These are phyloP conservation scores for Channa argus DNA, from an alignment of 2,113 vertebrate species.

Conservation along the genomic window DNA sequence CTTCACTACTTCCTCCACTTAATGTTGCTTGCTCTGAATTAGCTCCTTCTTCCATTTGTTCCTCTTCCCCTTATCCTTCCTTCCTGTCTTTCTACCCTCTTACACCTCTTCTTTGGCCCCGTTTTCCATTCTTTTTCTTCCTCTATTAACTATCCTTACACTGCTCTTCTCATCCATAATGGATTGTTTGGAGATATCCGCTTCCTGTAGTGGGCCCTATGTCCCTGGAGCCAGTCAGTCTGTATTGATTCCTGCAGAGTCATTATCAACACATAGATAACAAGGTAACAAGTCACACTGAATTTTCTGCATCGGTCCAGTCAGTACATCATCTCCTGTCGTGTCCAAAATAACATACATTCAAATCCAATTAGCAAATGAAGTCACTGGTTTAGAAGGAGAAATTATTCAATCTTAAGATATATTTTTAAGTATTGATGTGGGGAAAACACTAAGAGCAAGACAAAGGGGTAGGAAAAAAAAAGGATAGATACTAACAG, in stretches of 20 bases:
- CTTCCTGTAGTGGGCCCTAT: conserved; percentile 82
- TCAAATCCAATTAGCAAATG: conserved; percentile 28
- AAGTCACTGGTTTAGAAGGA: conserved; percentile 1
- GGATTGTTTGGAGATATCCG: conserved; percentile 86
- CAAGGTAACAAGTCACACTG: conserved; percentile 77
- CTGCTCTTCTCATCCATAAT: conserved; percentile 88
- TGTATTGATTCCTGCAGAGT: conserved; percentile 87
- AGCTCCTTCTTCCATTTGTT: conserved; percentile 9
- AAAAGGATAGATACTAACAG: not conserved
- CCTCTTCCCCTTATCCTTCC: not conserved
- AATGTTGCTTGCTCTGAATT: not conserved
- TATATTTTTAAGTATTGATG: not conserved
- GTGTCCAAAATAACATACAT: conserved; percentile 5
- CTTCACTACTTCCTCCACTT: conserved; percentile 20
- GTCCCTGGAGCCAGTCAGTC: conserved; percentile 82
- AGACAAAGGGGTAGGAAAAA: not conserved
- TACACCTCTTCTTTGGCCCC: not conserved
- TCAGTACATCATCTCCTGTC: conserved; percentile 28
- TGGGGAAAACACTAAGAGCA: not conserved
- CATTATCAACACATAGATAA: conserved; percentile 80
- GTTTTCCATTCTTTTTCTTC: not conserved
- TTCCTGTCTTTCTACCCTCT: conserved; percentile 20
- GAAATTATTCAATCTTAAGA: not conserved
- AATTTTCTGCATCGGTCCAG: conserved; percentile 59
- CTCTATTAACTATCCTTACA: conserved; percentile 44